Evolutionary conservation across 2,888 invertebrate genomes (phyloP), one percentile per base, ranked within the genome.

Genomic region (Trachelus iudaicus): DNA sequence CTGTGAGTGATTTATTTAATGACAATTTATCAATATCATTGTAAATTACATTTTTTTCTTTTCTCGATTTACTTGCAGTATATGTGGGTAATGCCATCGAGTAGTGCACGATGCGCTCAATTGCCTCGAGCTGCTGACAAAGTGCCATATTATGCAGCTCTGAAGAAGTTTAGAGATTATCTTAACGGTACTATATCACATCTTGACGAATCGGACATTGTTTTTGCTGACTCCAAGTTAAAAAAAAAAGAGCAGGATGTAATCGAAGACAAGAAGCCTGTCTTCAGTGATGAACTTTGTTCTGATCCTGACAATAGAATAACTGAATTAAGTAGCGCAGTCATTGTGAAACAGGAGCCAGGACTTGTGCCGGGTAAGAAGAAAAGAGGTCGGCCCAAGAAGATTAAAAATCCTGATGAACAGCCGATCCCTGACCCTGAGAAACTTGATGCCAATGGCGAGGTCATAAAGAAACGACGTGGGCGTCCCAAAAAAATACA

Each of bases 41-140:
- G 4, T 31, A 35, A 77, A 69, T 34, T 30, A 37, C 4, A 31
- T 30, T 79, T 31, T 9, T 23, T 34, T 0, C 71, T 34, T 71
- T 71, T 34, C 33, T 11, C 12, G 1, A 71, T 71, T 31, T 80
- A 86, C 76, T 93, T 93, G 23, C 94, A 98, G 98, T 96, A 97
- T 92, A 97, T 98, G 94, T 99, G 98, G 97, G 99, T 99, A 90
- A 98, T 99, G 98, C 99, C 99, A 83, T 99, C 98, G 77, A 98
- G 98, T 76, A 98, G 98, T 89, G 98, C 99, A 75, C 95, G 99
- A 76, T 99, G 98, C 93, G 98, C 99, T 69, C 98, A 99, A 92
- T 93, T 99, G 85, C 99, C 99, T n/a, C 94, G 98, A 85, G 98
- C 98, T 33, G 97, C 98, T 0, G 99, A 99, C 93, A 99, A 99